Conservation (phyloP, 2,797 vertebrate genomes). For the Cirrhinus mrigala region DNA sequence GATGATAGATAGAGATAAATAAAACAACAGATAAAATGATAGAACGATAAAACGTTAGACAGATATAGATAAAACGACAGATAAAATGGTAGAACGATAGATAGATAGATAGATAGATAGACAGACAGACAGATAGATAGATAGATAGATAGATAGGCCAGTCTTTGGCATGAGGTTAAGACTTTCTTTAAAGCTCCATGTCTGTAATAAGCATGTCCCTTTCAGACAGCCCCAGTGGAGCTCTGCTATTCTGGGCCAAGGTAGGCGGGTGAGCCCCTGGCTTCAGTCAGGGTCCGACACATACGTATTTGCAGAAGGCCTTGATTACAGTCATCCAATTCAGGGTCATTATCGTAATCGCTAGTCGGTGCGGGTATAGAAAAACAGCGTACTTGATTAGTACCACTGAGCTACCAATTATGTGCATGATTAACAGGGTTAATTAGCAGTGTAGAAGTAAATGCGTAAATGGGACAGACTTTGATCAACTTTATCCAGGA, state of each 20-base stretch:
- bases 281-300: conserved; percentile 64
- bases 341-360: conserved; percentile 69
- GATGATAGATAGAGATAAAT: background rate
- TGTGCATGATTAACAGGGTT: conserved; percentile 61
- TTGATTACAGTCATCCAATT: conserved; percentile 79
- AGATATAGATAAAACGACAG: no score
- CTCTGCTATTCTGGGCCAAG: conserved; percentile 73
- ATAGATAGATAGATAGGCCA: conserved; percentile 2
- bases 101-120: background rate
- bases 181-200: conserved; percentile 58
- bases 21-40: no score
- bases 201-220: conserved; percentile 77
- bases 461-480: conserved; percentile 44
- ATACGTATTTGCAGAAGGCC: conserved; percentile 63
- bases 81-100: no score
- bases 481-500: conserved; percentile 44
- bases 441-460: conserved; percentile 47
- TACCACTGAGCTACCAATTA: conserved; percentile 57
- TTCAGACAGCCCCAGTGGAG: conserved; percentile 68
- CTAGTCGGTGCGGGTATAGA: conserved; percentile 62
- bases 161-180: conserved; percentile 66
- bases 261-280: conserved; percentile 66
- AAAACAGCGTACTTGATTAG: conserved; percentile 44
- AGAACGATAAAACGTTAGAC: background rate
- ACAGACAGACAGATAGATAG: background rate